Evolutionary conservation across 2,888 invertebrate genomes (phyloP).

Genomic region (Cepaea hortensis): DNA sequence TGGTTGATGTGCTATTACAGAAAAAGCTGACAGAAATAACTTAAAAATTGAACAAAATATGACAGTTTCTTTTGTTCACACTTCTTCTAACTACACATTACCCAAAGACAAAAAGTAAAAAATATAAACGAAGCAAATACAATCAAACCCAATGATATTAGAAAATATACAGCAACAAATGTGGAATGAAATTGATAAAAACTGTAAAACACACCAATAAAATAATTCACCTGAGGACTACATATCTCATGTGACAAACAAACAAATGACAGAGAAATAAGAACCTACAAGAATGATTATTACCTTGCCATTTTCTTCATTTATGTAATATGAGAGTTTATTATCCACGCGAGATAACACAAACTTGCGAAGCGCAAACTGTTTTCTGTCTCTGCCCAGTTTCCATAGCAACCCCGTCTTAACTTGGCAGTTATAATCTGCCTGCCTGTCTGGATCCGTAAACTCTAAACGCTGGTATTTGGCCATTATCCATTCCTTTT

Average conservation of each 20-base stretch:
- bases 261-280: background rate
- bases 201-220: background rate
- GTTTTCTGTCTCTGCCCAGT: conserved; percentile 89
- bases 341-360: conserved; percentile 88
- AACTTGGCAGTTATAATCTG: conserved; percentile 80
- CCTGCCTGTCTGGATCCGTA: conserved; percentile 86
- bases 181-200: too few species aligned
- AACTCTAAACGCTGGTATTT: conserved; percentile 94
- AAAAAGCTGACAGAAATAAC: too few species aligned
- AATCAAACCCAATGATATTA: too few species aligned
- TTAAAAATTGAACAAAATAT: too few species aligned
- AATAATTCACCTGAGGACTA: background rate
- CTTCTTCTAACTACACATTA: too few species aligned
- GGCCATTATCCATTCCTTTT: conserved; percentile 93
- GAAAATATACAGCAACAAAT: too few species aligned
- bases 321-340: conserved; percentile 82
- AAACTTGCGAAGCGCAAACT: conserved; percentile 89
- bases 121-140: too few species aligned
- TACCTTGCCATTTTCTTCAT: conserved; percentile 73
- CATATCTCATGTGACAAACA: background rate
- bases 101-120: too few species aligned
- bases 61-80: too few species aligned
- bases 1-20: background rate
- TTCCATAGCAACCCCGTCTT: conserved; percentile 93
- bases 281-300: background rate